Evolutionary conservation across 2,888 invertebrate genomes (phyloP), one percentile per base, ranked within the genome.

Genomic region (Oegoconia quadripuncta): DNA sequence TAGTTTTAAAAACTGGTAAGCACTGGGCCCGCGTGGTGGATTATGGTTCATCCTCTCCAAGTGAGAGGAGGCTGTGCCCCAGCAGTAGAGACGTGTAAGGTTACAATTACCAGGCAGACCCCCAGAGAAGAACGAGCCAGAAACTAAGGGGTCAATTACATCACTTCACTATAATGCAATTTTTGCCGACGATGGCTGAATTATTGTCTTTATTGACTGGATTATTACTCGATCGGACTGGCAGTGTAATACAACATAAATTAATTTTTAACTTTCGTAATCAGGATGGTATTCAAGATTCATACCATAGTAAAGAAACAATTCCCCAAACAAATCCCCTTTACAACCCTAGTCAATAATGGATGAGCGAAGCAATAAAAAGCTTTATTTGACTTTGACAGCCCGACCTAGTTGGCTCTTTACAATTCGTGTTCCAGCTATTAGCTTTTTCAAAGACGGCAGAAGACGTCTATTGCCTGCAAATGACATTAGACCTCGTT

Each of bases 301-400:
- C n/a, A n/a, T n/a, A 20, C 20, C 7, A 6, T 20, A 6, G 20
- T 20, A 6, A 23, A 9, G 9, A 23, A 23, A 23, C n/a, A 8
- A 23, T 20, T 7, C 7, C 4, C 5, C 25, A 25, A 2, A 25
- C 11, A 11, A 25, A 11, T 20, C 5, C 4, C 4, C 7, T 20
- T 28, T 6, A 14, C 14, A 28, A 28, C 7, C 20, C 18, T 13
- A 20, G 20, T 18, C n/a, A 11, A 31, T 8, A 5, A 31, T 16
- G n/a, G 12, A 31, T 20, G 1, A 31, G 14, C 22, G 15, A 23
- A 33, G 53, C 59, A 59, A 65, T 68, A 59, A 66, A 54, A 46
- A 12, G 52, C 47, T 58, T 52, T 60, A 67, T 59, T 59, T 52
- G 46, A 48, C 41, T 63, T 58, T 56, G 66, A 62, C 66, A 64